Base-by-base conservation (phyloP, 2,888 invertebrate species). In the Thecocarcelia acutangulata region DNA sequence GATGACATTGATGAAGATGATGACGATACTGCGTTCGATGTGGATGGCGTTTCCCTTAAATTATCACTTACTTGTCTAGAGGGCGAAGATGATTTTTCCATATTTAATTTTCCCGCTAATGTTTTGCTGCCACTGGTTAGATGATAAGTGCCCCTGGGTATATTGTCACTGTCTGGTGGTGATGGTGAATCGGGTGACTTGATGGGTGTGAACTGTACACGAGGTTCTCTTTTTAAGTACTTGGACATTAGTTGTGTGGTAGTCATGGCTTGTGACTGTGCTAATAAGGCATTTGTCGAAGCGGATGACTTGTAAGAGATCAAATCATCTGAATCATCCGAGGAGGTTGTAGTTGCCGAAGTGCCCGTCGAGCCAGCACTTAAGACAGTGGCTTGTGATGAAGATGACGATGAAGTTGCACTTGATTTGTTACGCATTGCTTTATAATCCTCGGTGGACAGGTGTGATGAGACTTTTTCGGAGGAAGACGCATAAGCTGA, bases 261-360 rank as follows among this genome's bases (percentile, higher is more conserved):
- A 75, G 90, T 89, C 90, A 90, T 89, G 40, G 90, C 89, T 83
- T 90, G 89, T 8, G 90, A 90, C 78, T 90, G 90, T n/a, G 90
- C 90, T 75, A 90, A 84, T 80, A 90, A 75, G 2, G 90, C 90
- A 81, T 89, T 90, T 17, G 89, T 90, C 2, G 90, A 87, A 13
- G 89, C 89, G 28, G 90, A 90, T 3, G 90, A 88, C 83, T 90
- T 90, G 80, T 90, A 90, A 11, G 89, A 90, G 42, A 90, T 86
- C 74, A 90, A 85, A 79, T 90, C 90, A 56, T 90, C 90, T 3
- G 90, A 89, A 72, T 89, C 89, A 48, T 90, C 90, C 4, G 88
- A 89, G 4, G 90, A 89, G 17, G 89, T 89, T 46, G 90, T 88
- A 0, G 90, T 86, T 12, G 88, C 90, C 54, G 90, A 89, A 9